Evolutionary conservation across 2,113 vertebrate genomes (phyloP), one percentile per base, ranked within the genome.

Genomic region (Entelurus aequoreus): DNA sequence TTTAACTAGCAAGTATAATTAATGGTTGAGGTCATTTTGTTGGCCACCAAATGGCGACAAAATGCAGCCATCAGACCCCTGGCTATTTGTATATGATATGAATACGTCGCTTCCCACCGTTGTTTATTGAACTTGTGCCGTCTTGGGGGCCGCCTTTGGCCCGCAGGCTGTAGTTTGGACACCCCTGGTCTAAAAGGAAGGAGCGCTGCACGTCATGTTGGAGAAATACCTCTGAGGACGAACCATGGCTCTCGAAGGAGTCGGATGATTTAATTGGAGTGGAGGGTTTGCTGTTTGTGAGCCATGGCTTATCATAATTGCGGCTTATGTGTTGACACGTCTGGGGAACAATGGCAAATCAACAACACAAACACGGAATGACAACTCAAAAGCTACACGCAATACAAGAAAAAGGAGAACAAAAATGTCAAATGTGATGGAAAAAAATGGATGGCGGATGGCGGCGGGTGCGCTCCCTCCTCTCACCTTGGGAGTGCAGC

Each of bases 261-360:
- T 98, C 96, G 81, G 94, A 89, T 88, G 93, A 90, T 84, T 95
- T 99, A 96, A 93, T 88, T 88, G 96, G 92, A 93, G 92, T 92
- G 90, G 93, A 92, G 84, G 93, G 89, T 95, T 98, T 98, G 97
- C 94, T 98, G 97, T 99, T 99, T 95, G 93, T 92, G 93, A 98
- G 93, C 97, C 97, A 99, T 84, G 97, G 97, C 88, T 98, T 99
- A 97, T 97, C 95, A 92, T 98, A 98, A 95, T 98, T 99, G 92
- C 95, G 95, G 91, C 90, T 94, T 92, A 98, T 92, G 88, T 95
- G 94, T 92, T 97, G 94, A 89, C 93, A 84, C 90, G 93, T 98
- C 97, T 99, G 88, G 90, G 94, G 86, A 98, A 98, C 90, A 98
- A 95, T 81, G 91, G 93, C 85, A 95, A 93, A 93, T 94, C 69